Evolutionary conservation across 2,888 invertebrate genomes (phyloP).

Genomic region (Lochmaea capreae): DNA sequence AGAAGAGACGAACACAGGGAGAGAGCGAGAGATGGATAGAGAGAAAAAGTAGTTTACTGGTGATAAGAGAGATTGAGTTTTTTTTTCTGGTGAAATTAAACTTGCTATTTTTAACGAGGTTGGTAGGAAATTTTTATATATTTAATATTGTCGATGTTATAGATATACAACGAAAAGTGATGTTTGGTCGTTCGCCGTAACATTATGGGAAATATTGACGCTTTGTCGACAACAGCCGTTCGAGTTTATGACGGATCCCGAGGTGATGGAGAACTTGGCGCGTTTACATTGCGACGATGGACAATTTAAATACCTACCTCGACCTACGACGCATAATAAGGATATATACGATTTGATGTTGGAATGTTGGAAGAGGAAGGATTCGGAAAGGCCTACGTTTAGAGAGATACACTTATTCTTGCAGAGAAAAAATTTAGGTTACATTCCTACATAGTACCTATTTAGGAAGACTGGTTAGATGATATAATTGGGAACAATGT

Average conservation of each 20-base stretch:
- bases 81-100: not conserved
- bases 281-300: slow-evolving; percentile 75
- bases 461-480: slow-evolving; percentile 61
- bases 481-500: slow-evolving; percentile 58
- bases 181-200: slow-evolving; percentile 92
- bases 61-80: no score
- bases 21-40: no score
- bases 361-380: slow-evolving; percentile 87
- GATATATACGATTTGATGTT: slow-evolving; percentile 88
- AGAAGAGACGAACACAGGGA: no score
- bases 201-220: slow-evolving; percentile 87
- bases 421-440: slow-evolving; percentile 77
- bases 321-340: slow-evolving; percentile 70
- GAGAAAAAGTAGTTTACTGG: no score
- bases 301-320: slow-evolving; percentile 73
- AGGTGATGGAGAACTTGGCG: slow-evolving; percentile 85
- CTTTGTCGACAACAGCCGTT: slow-evolving; percentile 83
- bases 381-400: slow-evolving; percentile 81
- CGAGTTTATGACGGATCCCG: slow-evolving; percentile 78
- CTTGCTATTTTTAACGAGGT: not conserved
- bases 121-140: not conserved
- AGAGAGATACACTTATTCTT: slow-evolving; percentile 85
- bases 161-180: slow-evolving; percentile 88
- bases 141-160: slow-evolving; percentile 1
- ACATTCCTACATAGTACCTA: slow-evolving; percentile 67